Evolutionary conservation across 2,797 vertebrate genomes (phyloP), one percentile per base, ranked within the genome.

Genomic region (Eospalax fontanierii): DNA sequence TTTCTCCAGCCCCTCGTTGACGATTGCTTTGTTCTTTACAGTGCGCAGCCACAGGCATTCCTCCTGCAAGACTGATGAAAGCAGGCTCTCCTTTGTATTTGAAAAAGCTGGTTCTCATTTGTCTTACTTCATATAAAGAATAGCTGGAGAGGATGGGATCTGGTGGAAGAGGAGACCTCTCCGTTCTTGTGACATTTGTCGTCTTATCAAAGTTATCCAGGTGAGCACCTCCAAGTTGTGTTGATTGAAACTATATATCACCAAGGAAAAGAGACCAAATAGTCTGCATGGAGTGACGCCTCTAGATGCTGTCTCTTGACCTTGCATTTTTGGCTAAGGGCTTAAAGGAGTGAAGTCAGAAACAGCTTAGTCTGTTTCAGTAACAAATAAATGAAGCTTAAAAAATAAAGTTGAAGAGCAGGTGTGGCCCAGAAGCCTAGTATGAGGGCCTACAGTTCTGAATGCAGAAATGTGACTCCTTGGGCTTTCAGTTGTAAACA

Each of bases 171-270:
- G 80, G 85, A 35, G 63, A 59, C 63, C 82, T 93, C 80, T 91
- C 30, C 59, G 78, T 70, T 96, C 78, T 80, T 50, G 28, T 89
- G 92, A 93, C n/a, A 65, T 74, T 30, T 89, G 78, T 92, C 79
- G 74, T 63, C 35, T 93, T 96, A 92, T 93, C 95, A 85, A 92
- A 59, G 50, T 74, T 61, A n/a, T 38, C n/a, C 86, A 96, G 95
- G 89, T 83, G 89, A 95, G 40, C 73, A 63, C 85, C 73, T 88
- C 59, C 50, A 80, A 43, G 30, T n/a, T 90, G 38, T 50, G 16
- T 78, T 73, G 59, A 93, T 76, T 4, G 59, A 84, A 95, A 89
- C 87, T 26, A 71, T 92, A 14, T 63, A 73, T 96, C 83, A 93
- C 71, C 38, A 92, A 86, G 57, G 38, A 71, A 88, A 71, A 91